Conservation (phyloP, 2,797 vertebrate genomes). For the Ataeniobius toweri region DNA sequence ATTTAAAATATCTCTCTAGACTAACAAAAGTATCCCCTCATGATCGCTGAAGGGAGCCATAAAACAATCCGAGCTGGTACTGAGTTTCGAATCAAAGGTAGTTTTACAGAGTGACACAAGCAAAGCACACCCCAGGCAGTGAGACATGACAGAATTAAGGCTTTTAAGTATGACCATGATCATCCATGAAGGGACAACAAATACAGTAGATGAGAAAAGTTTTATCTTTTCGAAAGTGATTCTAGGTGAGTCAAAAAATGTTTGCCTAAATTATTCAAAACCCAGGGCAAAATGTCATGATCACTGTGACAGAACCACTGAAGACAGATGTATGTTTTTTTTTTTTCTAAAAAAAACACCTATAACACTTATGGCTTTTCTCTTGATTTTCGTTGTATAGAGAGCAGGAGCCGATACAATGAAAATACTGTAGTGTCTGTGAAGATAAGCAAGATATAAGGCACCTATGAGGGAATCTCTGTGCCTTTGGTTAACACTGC, state of each 20-base stretch:
- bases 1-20: constrained; percentile 30
- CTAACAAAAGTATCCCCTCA: constrained; percentile 64
- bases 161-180: constrained; percentile 55
- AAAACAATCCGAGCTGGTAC: constrained; percentile 50
- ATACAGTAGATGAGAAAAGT: constrained; percentile 26
- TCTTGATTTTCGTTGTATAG: neutral
- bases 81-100: constrained; percentile 43
- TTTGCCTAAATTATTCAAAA: constrained; percentile 22
- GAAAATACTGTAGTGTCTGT: constrained; percentile 16
- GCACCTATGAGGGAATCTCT: constrained; percentile 60
- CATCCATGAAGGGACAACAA: constrained; percentile 35
- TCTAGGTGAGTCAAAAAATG: neutral
- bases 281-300: constrained; percentile 1
- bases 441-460: constrained; percentile 59
- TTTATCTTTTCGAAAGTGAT: constrained; percentile 7
- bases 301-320: neutral
- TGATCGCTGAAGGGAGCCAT: constrained; percentile 25
- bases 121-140: constrained; percentile 46
- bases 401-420: constrained; percentile 15
- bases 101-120: constrained; percentile 61
- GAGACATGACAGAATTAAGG: constrained; percentile 66
- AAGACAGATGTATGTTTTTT: constrained; percentile 6
- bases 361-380: constrained; percentile 64
- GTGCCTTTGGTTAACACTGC: constrained; percentile 67
- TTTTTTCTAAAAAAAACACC: neutral